Evolutionary conservation across 2,888 invertebrate genomes (phyloP).

Genomic region (Apantesis nais): DNA sequence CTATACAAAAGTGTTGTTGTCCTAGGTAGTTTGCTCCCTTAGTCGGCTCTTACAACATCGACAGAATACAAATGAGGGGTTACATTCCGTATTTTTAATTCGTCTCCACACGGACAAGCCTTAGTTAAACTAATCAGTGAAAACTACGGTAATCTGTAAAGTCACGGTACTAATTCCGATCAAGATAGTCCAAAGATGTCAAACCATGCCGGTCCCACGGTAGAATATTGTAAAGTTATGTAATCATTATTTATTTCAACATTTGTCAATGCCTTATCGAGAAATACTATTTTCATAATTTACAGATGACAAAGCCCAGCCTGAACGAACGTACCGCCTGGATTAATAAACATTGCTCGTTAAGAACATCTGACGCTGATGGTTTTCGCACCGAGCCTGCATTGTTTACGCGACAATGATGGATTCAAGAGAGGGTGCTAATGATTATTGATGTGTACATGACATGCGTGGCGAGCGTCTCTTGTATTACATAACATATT

Average conservation of each 20-base stretch:
- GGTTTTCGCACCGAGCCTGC: constrained; percentile 37
- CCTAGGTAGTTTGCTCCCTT: no score
- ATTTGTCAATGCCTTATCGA: not conserved
- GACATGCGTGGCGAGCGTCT: constrained; percentile 12
- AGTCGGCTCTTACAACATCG: no score
- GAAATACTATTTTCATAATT: constrained; percentile 8
- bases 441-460: constrained; percentile 49
- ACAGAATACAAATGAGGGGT: no score
- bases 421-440: constrained; percentile 50
- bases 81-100: no score
- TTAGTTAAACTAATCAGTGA: no score
- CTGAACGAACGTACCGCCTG: constrained; percentile 16
- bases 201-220: not conserved
- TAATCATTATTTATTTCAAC: not conserved
- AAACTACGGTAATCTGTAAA: not conserved
- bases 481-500: not conserved
- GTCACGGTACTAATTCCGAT: no score
- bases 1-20: no score
- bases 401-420: constrained; percentile 54
- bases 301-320: constrained; percentile 15
- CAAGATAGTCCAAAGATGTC: not conserved
- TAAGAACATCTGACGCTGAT: constrained; percentile 45
- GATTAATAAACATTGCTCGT: constrained; percentile 47
- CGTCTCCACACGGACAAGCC: no score
- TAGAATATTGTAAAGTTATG: no score